These are phyloP conservation scores for Gymnogyps californianus DNA, from an alignment of 2,113 vertebrate genomes.

Conservation along the genomic window DNA sequence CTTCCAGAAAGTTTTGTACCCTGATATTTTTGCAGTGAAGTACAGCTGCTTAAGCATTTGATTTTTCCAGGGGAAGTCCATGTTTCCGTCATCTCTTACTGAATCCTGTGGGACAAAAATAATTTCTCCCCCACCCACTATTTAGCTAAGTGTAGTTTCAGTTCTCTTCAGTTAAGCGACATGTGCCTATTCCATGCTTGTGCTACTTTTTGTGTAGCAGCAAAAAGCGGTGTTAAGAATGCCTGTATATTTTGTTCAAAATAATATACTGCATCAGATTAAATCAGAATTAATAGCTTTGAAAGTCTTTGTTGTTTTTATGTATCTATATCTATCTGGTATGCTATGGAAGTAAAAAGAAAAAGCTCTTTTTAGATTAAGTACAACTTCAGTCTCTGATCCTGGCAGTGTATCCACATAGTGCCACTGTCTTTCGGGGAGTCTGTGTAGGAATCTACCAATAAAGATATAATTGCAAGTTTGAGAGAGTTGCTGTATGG, in stretches of 20 bases:
- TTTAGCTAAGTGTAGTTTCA: conserved; percentile 47
- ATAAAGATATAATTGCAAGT: not conserved
- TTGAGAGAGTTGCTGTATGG: not conserved
- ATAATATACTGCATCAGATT: not conserved
- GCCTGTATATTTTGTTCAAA: not conserved
- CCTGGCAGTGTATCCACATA: not conserved
- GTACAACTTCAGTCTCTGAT: not conserved
- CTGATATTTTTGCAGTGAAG: conserved; percentile 2
- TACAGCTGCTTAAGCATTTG: conserved; percentile 35
- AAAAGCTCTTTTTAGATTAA: not conserved
- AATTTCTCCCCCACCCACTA: conserved; percentile 48
- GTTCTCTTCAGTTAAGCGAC: conserved; percentile 18
- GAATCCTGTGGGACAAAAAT: conserved; percentile 63
- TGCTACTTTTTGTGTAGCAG: not conserved
- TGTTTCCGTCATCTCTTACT: conserved; percentile 51
- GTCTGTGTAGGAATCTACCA: not conserved
- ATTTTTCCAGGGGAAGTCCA: conserved; percentile 62
- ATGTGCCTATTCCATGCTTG: not conserved
- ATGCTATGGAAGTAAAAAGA: not conserved
- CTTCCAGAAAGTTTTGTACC: conserved; percentile 2
- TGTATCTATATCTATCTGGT: no score
- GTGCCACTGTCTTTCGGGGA: not conserved
- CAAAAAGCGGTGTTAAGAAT: not conserved
- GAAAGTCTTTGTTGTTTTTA: not conserved
- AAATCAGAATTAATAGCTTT: not conserved